A percentile compares a stretch with the other conserved stretches of the same genome.
Evolutionary conservation across 2,797 vertebrate genomes (phyloP).

Genomic region (Potorous gilbertii): DNA sequence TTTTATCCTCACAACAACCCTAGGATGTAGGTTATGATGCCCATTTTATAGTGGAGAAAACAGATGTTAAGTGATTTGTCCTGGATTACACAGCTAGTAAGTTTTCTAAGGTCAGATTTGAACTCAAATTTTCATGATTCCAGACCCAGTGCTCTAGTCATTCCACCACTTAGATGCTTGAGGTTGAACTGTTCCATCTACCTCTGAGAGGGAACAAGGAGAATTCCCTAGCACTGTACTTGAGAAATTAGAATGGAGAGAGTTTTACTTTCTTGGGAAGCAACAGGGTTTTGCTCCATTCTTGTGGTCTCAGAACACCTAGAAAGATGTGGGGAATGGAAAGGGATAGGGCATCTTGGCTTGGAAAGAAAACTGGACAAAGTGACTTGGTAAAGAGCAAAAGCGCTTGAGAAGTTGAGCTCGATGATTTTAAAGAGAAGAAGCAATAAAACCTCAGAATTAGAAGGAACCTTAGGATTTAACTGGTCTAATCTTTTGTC

Average conservation of each 20-base stretch:
- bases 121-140: neutral
- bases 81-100: neutral
- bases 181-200: neutral
- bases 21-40: neutral
- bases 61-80: neutral
- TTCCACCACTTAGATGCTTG: neutral
- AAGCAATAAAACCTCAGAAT: neutral
- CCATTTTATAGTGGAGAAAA: neutral
- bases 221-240: neutral
- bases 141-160: neutral
- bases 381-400: neutral
- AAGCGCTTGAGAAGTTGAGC: neutral
- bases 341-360: no score
- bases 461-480: neutral
- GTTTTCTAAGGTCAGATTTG: neutral
- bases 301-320: neutral
- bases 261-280: neutral
- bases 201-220: neutral
- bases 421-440: neutral
- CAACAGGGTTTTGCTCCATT: neutral
- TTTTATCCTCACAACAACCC: neutral
- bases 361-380: no score
- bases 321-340: neutral
- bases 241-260: neutral
- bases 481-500: neutral